These are phyloP conservation scores for Chascanopsetta lugubris DNA, from an alignment of 2,113 vertebrate species.

Conservation along the genomic window DNA sequence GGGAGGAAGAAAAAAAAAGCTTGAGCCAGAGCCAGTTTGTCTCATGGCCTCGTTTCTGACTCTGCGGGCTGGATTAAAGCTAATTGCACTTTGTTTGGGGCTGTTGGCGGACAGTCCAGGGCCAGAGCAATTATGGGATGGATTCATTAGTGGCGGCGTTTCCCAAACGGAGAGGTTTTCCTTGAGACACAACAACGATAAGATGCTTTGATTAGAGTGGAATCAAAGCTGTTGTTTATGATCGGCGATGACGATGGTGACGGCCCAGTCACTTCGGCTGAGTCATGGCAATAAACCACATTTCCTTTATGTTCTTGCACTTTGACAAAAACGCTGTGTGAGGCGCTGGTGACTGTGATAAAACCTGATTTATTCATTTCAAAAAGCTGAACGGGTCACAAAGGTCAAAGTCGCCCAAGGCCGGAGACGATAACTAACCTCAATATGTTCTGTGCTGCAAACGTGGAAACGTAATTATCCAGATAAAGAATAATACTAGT, in stretches of 20 bases:
- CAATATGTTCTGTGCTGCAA: background rate
- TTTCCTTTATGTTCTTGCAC: background rate
- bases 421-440: background rate
- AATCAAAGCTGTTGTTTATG: background rate
- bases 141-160: background rate
- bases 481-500: background rate
- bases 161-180: background rate
- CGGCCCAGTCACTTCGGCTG: slow-evolving; percentile 28
- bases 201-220: slow-evolving; percentile 4
- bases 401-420: background rate
- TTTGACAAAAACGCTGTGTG: background rate
- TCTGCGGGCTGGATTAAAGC: slow-evolving; percentile 46
- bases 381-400: background rate
- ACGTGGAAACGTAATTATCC: background rate
- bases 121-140: background rate
- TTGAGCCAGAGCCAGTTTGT: background rate
- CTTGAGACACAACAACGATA: background rate
- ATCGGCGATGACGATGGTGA: too few relatives aligned
- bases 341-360: background rate
- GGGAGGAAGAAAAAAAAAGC: slow-evolving; percentile 26
- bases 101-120: slow-evolving; percentile 20
- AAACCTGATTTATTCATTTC: background rate
- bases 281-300: background rate
- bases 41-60: slow-evolving; percentile 27
- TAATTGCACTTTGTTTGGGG: slow-evolving; percentile 51